These are phyloP conservation scores for Exephanes ischioxanthus DNA, from an alignment of 2,888 invertebrate genomes.

Conservation along the genomic window DNA sequence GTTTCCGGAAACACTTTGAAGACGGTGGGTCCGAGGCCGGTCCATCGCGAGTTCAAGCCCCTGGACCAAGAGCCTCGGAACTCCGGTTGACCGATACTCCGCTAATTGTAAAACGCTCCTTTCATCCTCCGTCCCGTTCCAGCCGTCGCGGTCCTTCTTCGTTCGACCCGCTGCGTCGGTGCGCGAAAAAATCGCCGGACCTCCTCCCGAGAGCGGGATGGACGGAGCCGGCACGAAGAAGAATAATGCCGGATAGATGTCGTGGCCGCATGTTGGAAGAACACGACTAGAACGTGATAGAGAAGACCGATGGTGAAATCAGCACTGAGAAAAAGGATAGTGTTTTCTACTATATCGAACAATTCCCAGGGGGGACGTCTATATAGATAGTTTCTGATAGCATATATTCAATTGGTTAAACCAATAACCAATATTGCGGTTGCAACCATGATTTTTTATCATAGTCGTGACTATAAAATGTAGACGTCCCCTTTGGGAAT, in stretches of 20 bases:
- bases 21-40: too few relatives aligned
- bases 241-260: constrained; percentile 19
- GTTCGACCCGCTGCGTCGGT: constrained; percentile 21
- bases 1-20: neutral
- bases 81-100: constrained; percentile 72
- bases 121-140: constrained; percentile 24
- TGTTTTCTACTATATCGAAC: too few relatives aligned
- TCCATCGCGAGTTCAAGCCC: neutral
- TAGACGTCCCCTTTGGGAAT: too few relatives aligned
- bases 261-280: constrained; percentile 4
- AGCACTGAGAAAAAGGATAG: too few relatives aligned
- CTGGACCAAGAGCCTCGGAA: constrained; percentile 23
- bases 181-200: constrained; percentile 44
- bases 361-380: too few relatives aligned
- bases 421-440: too few relatives aligned
- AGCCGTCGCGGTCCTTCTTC: constrained; percentile 59
- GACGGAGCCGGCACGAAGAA: constrained; percentile 24
- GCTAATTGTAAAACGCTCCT: constrained; percentile 79
- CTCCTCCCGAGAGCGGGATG: constrained; percentile 15
- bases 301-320: neutral
- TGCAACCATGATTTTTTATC: too few relatives aligned
- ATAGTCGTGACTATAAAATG: too few relatives aligned
- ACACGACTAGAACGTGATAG: neutral
- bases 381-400: too few relatives aligned
- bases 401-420: too few relatives aligned